phyloP scores from a whole-genome alignment of 2,888 invertebrate genomes.

The Acleris laterana region DNA sequence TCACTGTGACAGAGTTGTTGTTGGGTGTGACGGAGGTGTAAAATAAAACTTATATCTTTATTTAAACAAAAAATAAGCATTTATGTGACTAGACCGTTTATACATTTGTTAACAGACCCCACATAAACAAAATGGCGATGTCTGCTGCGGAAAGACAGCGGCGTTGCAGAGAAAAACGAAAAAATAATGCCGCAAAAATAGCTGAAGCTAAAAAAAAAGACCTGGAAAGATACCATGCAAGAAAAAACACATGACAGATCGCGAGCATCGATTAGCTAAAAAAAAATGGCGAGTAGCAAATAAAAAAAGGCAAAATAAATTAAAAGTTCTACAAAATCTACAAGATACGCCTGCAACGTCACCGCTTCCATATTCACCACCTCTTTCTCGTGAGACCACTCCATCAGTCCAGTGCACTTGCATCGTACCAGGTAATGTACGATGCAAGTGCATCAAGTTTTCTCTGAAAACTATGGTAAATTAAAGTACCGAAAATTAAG shows the following conservation, averaged over 20 bases:
- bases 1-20: neutral
- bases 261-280: conserved; percentile 29
- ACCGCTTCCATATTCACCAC: neutral
- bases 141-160: conserved; percentile 14
- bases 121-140: neutral
- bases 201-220: conserved; percentile 33
- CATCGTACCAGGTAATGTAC: too few species aligned
- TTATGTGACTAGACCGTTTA: neutral
- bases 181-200: conserved; percentile 18
- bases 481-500: neutral
- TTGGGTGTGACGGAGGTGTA: neutral
- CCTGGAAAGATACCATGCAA: conserved; percentile 29
- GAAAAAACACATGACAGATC: conserved; percentile 31
- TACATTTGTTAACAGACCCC: conserved; percentile 1
- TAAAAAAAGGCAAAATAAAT: conserved; percentile 31
- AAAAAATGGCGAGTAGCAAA: conserved; percentile 29
- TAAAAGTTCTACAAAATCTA: conserved; percentile 3
- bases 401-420: neutral
- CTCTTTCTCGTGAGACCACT: neutral
- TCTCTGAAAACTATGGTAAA: neutral
- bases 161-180: conserved; percentile 24
- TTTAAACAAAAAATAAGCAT: neutral
- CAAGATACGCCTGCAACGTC: neutral
- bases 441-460: too few species aligned
- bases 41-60: neutral